Base-by-base conservation (phyloP, 2,113 vertebrate species). In the Podocnemis expansa region DNA sequence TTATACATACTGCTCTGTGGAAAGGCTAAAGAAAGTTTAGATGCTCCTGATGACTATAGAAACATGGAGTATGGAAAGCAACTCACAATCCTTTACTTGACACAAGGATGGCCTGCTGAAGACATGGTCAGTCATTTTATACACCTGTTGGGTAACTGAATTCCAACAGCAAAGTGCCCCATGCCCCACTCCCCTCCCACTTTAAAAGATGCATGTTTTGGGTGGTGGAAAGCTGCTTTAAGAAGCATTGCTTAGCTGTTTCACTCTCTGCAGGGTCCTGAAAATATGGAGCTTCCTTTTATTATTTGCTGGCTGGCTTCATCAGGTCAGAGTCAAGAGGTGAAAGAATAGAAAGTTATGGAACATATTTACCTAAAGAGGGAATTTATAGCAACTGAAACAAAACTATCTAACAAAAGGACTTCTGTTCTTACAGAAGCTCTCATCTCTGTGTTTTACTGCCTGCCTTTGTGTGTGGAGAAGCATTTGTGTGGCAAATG, bases 231-330 rank as follows among this genome's bases (percentile, higher is more conserved):
- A 54, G 47, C 78, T 63, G 84, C 80, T 94, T 92, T 67, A 91
- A 94, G 80, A 55, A 55, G 70, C n/a, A 14, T 54, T 93, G 84
- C 78, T 94, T 96, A 85, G 80, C 87, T 84, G 90, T 83, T 54
- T 93, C 83, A 43, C 43, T 95, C 41, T 76, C 91, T 76, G 91
- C 96, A 84, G 95, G 97, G 97, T 90, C 58, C 49, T 95, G 63
- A 89, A 81, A 96, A n/a, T 89, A 78, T 90, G 70, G 67, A 84
- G 80, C 79, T 96, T 91, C 83, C 79, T 24, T 11, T 85, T 93
- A 83, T 56, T 91, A 41, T 52, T 13, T 96, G 8, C 79, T 90
- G 76, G 89, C 89, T 56, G 76, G 89, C 89, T 56, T 94, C 88
- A 73, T 52, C 55, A 93, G 84, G 43, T 63, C 89, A 38, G 94